Conservation (phyloP, 2,888 invertebrate species). For the Sthenelais limicola region DNA sequence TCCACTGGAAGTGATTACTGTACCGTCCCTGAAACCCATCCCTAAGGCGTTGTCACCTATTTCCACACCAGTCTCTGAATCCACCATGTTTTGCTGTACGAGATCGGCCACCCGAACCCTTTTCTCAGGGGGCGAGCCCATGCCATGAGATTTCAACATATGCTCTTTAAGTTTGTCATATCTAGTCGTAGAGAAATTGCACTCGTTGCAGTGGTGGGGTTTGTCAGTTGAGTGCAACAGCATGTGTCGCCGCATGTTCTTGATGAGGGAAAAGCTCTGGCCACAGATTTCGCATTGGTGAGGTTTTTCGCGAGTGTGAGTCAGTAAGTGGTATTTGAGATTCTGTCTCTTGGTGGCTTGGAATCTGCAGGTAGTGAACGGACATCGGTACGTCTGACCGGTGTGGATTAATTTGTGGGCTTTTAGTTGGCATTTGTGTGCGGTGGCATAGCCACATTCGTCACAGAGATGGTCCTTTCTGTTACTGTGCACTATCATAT, state of each 20-base stretch:
- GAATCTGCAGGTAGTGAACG: constrained; percentile 49
- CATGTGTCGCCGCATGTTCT: constrained; percentile 74
- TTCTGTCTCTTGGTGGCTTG: constrained; percentile 75
- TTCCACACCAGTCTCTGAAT: not conserved
- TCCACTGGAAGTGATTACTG: not conserved
- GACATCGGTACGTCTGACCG: constrained; percentile 75
- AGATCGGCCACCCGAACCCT: constrained; percentile 53
- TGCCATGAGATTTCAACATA: constrained; percentile 68
- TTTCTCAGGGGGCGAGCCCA: constrained; percentile 61
- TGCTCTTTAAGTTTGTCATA: constrained; percentile 76
- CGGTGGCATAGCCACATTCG: constrained; percentile 77
- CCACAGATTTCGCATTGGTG: constrained; percentile 77
- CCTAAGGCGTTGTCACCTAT: not conserved
- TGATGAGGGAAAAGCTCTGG: constrained; percentile 76
- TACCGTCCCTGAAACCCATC: not conserved
- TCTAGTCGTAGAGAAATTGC: constrained; percentile 74
- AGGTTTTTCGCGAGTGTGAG: constrained; percentile 76
- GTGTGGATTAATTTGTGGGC: constrained; percentile 76
- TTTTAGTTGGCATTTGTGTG: constrained; percentile 76
- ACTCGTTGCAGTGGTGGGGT: constrained; percentile 71
- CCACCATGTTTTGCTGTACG: constrained; percentile 9
- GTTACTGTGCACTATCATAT: constrained; percentile 73
- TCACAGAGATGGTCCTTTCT: constrained; percentile 76
- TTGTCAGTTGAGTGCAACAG: constrained; percentile 64
- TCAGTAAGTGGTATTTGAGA: constrained; percentile 75